Percentiles rank a stretch among this genome's conserved stretches.
These are phyloP conservation scores for Pandemis corylana DNA, from an alignment of 2,888 invertebrate species.

Conservation along the genomic window DNA sequence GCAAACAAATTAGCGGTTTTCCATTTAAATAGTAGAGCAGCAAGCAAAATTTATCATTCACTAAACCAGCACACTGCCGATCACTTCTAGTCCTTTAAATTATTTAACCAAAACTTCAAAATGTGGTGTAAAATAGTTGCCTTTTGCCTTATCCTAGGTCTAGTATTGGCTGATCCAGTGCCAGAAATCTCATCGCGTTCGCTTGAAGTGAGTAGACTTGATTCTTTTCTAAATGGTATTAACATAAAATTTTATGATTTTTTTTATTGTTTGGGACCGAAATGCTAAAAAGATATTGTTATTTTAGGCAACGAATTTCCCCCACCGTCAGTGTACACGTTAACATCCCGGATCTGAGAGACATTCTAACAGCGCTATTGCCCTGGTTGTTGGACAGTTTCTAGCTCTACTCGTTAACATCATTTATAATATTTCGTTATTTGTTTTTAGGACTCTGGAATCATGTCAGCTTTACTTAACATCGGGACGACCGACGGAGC, in stretches of 20 bases:
- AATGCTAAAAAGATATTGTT: too few species aligned
- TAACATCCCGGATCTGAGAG: too few species aligned
- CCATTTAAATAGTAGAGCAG: slow-evolving; percentile 24
- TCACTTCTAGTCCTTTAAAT: neutral
- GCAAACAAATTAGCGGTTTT: slow-evolving; percentile 5
- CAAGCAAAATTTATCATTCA: slow-evolving; percentile 11
- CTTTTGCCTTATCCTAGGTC: slow-evolving; percentile 45
- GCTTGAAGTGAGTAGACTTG: slow-evolving; percentile 41
- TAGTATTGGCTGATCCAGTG: slow-evolving; percentile 45
- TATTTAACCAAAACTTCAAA: slow-evolving; percentile 9
- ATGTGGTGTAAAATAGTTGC: slow-evolving; percentile 46
- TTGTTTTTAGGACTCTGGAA: slow-evolving; percentile 25
- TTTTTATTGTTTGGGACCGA: too few species aligned
- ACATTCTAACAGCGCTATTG: too few species aligned
- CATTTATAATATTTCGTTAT: neutral
- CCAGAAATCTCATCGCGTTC: slow-evolving; percentile 37
- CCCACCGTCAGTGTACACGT: too few species aligned
- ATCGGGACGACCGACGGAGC: slow-evolving; percentile 20
- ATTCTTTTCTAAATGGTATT: neutral
- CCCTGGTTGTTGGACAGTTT: too few species aligned
- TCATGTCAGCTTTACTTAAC: slow-evolving; percentile 25
- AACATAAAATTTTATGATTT: neutral
- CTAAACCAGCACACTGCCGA: neutral
- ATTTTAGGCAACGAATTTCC: too few species aligned
- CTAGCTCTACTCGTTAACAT: too few species aligned